Evolutionary conservation across 2,113 vertebrate species (phyloP), one percentile per base, ranked within the genome.

Genomic region (Tinamus guttatus): DNA sequence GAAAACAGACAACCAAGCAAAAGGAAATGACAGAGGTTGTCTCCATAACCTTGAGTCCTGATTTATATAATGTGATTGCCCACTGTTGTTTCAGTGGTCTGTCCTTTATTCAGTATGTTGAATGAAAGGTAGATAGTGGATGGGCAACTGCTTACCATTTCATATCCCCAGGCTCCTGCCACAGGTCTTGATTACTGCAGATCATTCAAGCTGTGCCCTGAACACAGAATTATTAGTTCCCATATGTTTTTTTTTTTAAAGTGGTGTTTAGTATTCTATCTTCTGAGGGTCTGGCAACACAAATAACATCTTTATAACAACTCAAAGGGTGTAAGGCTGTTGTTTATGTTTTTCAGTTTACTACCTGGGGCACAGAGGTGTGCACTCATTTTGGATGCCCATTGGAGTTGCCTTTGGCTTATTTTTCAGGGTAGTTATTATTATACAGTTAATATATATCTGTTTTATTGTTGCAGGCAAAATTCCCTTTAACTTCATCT

Each of bases 341-440:
- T 27, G 18, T 3, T 41, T 67, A 85, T 90, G 13, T 90, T 86
- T 93, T 87, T 40, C 77, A 76, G 87, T 40, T 40, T n/a, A 63
- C 12, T 4, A 81, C 81, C 49, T 41, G 40, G 85, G 83, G 83
- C 74, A 59, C 36, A 94, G 63, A 85, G 67, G 15, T 65, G 38
- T 51, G 87, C 0, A 0, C 17, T 69, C 7, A 30, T 87, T 94
- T 86, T 82, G 58, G 13, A 24, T 82, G 28, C 40, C 81, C n/a
- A 40, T 5, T 81, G 62, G 77, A 96, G 43, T 63, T 90, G 69
- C 85, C 90, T 94, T 81, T 84, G 88, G 83, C 62, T 73, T 88
- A 41, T 41, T 65, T 94, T 94, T 88, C 24, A 75, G 47, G 4
- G 4, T 83, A 40, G 11, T 75, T 93, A 47, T 19, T 77, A 40